Base-by-base conservation (phyloP, 1,140 invertebrate genomes). In the Polyergus mexicanus region DNA sequence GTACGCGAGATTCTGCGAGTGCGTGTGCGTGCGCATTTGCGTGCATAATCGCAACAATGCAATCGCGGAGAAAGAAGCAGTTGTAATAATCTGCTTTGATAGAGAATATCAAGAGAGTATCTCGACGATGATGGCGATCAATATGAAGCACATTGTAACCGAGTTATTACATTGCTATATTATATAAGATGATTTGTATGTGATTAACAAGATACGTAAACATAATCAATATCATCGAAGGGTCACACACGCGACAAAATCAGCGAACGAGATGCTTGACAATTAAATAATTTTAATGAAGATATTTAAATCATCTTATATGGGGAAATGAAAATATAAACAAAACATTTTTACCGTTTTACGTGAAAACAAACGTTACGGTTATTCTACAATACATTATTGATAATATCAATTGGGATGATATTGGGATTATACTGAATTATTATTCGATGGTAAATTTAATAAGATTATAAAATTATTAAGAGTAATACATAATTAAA, bases 11-110 rank as follows among this genome's bases (percentile, higher is more conserved):
- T 1, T 13, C 22, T 3, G 35, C 56, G 22, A 44, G 41, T 41
- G 8, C 8, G 22, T 28, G 3, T 60, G 56, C 22, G 16, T 16
- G 35, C n/a, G 32, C 25, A 74, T 11, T 60, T 11, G 25, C 19
- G 38, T 60, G 41, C 41, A 13, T 47, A 77, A 77, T 41, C 28
- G 28, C 58, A 76, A 76, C 38, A 76, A 65, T 75, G n/a, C n/a
- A 6, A 75, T 65, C 28, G 28, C 41, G n/a, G 11, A 25, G 41
- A 41, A 65, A 78, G 22, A 38, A 66, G 44, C 60, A 41, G 54
- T 51, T 32, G 44, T 41, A 25, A 13, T 5, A 38, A 51, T 22
- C 41, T 54, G 28, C 16, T 44, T 76, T 35, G 32, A 10, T n/a
- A 13, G 38, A 25, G 7, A 60, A 75, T 75, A 58, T 56, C 54